These are phyloP conservation scores for Apodemus speciosus DNA, from an alignment of 2,113 vertebrate species.

Conservation along the genomic window DNA sequence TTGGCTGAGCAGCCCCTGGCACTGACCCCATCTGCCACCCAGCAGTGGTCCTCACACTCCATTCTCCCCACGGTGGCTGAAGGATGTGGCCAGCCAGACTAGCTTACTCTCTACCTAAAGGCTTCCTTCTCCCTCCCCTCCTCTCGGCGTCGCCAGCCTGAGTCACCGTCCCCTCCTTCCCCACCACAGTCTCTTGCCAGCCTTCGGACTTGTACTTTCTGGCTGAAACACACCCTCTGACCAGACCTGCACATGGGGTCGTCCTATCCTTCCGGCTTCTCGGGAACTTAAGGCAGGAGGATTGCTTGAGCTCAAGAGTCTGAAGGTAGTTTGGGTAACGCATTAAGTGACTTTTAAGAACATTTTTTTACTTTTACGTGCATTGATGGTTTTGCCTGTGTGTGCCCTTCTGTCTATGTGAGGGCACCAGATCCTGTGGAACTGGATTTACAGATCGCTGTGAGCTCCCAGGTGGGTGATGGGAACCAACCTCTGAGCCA, in stretches of 20 bases:
- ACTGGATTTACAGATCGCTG: too few species aligned
- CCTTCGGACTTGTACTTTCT: not conserved
- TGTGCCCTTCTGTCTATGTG: too few species aligned
- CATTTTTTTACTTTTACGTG: not conserved
- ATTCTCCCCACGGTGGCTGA: not conserved
- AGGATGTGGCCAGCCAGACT: not conserved
- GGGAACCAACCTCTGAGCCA: too few species aligned
- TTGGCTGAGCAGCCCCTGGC: not conserved
- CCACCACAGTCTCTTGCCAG: not conserved
- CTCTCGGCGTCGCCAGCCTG: not conserved
- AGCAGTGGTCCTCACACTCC: too few species aligned
- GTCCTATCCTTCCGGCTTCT: not conserved
- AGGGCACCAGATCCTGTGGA: too few species aligned
- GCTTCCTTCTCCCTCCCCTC: not conserved
- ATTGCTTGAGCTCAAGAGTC: not conserved
- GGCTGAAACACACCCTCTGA: too few species aligned
- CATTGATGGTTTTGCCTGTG: not conserved
- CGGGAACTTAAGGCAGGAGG: not conserved
- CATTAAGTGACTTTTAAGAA: not conserved
- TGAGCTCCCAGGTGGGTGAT: too few species aligned
- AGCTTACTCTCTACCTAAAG: not conserved
- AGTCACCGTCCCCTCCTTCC: fast-evolving
- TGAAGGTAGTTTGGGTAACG: not conserved
- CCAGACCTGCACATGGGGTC: fast-evolving
- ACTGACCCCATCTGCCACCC: not conserved